phyloP scores from a whole-genome alignment of 2,797 vertebrate species.

The Spheniscus humboldti region DNA sequence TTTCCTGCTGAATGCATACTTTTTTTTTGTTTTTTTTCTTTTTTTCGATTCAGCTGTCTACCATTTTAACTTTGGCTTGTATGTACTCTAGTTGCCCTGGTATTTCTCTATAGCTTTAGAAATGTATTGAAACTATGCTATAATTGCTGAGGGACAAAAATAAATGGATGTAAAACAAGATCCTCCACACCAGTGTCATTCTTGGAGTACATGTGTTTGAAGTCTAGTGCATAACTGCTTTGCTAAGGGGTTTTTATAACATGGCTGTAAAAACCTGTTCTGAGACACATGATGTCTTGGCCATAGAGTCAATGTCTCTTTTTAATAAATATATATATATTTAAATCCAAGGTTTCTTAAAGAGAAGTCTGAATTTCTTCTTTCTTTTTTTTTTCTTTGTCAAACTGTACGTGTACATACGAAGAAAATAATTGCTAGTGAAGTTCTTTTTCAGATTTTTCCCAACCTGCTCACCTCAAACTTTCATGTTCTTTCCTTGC shows the following conservation, averaged over 20 bases:
- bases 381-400: neutral
- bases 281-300: slow-evolving; percentile 58
- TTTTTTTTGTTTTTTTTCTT: neutral
- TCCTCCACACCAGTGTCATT: slow-evolving; percentile 72
- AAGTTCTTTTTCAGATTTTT: neutral
- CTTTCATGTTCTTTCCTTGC: neutral
- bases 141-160: slow-evolving; percentile 72
- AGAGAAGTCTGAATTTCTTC: slow-evolving; percentile 31
- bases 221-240: slow-evolving; percentile 61
- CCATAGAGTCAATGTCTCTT: slow-evolving; percentile 53
- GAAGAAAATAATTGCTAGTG: neutral
- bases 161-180: slow-evolving; percentile 73
- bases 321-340: slow-evolving; percentile 65
- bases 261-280: slow-evolving; percentile 61
- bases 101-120: slow-evolving; percentile 74
- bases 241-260: slow-evolving; percentile 60
- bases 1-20: slow-evolving; percentile 65
- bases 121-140: slow-evolving; percentile 70
- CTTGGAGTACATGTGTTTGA: slow-evolving; percentile 69
- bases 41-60: slow-evolving; percentile 65
- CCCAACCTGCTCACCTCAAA: neutral
- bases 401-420: neutral
- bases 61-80: slow-evolving; percentile 67
- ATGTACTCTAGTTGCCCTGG: slow-evolving; percentile 71
- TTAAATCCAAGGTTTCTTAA: slow-evolving; percentile 57